Conservation (phyloP, 2,113 vertebrate species). For the Eurypyga helias region DNA sequence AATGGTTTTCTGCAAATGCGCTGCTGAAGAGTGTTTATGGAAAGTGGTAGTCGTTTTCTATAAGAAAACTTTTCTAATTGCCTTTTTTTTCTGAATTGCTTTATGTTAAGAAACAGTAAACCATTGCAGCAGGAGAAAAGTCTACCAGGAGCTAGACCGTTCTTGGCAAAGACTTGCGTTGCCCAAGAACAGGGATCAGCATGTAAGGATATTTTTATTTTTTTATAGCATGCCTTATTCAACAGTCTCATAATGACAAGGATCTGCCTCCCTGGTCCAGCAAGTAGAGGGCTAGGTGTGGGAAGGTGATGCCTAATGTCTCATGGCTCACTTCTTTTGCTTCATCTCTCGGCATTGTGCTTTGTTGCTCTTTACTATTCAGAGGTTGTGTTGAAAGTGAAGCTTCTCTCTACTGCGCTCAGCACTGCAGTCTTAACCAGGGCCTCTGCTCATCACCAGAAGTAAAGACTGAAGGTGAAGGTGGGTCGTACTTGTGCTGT, state of each 20-base stretch:
- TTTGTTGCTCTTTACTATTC: background rate
- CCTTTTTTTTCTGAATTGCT: background rate
- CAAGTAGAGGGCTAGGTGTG: background rate
- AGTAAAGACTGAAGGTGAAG: background rate
- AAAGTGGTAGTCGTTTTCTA: background rate
- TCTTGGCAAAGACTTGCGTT: background rate
- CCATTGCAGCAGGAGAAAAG: background rate
- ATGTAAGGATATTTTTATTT: background rate
- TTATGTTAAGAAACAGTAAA: background rate
- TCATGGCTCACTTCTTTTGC: background rate
- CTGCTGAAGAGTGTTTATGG: background rate
- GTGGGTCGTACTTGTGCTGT: background rate
- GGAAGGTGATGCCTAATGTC: background rate
- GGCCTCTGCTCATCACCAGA: background rate
- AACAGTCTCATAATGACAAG: fast-evolving
- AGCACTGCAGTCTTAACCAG: background rate
- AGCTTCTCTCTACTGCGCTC: background rate
- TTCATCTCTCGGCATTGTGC: background rate
- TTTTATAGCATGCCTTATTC: background rate
- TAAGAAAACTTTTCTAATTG: background rate
- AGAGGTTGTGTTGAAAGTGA: background rate
- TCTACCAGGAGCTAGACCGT: background rate
- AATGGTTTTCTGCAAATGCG: background rate
- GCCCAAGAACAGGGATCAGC: background rate
- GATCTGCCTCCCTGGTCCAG: background rate